Conservation (phyloP, 2,113 vertebrate genomes). For the Pristiophorus japonicus region DNA sequence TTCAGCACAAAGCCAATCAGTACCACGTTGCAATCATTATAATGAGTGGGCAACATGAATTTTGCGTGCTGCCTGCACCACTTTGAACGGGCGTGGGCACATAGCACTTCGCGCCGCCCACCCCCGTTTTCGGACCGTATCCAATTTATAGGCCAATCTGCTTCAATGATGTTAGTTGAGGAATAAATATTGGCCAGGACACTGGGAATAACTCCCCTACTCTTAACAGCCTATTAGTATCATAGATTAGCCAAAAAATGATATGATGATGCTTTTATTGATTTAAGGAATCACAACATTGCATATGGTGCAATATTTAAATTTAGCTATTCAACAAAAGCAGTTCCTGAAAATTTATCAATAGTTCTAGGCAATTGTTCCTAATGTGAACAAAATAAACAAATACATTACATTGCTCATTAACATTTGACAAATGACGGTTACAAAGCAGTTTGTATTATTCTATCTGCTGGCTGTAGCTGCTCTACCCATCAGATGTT, state of each 20-base stretch:
- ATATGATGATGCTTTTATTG: constrained; percentile 9
- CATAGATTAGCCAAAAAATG: not conserved
- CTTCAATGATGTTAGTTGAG: not conserved
- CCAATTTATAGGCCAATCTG: no score
- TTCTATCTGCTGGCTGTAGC: not conserved
- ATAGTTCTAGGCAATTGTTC: not conserved
- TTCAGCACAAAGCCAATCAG: no score
- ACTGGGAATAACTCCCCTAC: not conserved
- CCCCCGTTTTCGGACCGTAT: no score
- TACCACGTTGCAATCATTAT: no score
- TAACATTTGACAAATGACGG: not conserved
- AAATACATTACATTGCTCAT: not conserved
- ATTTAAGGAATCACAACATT: not conserved
- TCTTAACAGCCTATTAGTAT: not conserved
- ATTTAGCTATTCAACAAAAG: not conserved
- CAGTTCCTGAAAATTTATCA: not conserved
- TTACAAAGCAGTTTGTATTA: not conserved
- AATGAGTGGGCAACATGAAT: no score
- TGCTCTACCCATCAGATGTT: constrained; percentile 47
- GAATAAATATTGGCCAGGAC: not conserved
- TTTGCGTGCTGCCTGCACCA: no score
- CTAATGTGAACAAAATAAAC: not conserved
- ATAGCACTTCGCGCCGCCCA: no score
- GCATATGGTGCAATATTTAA: not conserved
- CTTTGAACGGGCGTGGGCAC: no score